Percentiles rank a stretch among this genome's conserved stretches.
Conservation (phyloP, 2,797 vertebrate genomes). For the Myripristis jacobus region DNA sequence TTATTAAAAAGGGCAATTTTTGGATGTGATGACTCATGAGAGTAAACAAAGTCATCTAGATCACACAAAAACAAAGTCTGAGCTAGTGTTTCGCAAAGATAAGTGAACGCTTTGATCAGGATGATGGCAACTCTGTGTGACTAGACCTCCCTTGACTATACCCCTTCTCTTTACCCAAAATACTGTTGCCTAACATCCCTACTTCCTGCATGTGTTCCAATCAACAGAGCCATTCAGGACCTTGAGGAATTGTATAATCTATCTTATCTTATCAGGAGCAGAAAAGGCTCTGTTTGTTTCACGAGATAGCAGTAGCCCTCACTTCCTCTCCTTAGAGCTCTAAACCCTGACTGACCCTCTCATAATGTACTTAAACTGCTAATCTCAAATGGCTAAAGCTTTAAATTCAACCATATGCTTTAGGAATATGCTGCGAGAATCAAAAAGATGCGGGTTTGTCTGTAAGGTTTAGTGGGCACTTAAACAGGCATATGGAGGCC, state of each 20-base stretch:
- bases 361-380: constrained; percentile 20
- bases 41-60: constrained; percentile 67
- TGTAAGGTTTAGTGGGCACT: constrained; percentile 36
- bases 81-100: constrained; percentile 67
- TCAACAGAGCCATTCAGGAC: constrained; percentile 54
- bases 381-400: constrained; percentile 21
- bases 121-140: constrained; percentile 58
- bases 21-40: constrained; percentile 48
- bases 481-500: constrained; percentile 43
- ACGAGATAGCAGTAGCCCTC: constrained; percentile 68
- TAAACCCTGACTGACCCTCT: constrained; percentile 66
- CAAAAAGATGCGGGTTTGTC: constrained; percentile 45
- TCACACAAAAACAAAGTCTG: constrained; percentile 44
- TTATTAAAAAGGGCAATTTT: constrained; percentile 51
- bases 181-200: constrained; percentile 37
- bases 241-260: constrained; percentile 56
- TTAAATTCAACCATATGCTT: constrained; percentile 12
- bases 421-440: constrained; percentile 33
- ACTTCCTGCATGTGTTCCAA: constrained; percentile 69
- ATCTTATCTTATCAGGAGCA: constrained; percentile 76
- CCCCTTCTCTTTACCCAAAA: constrained; percentile 44
- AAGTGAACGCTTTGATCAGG: constrained; percentile 75
- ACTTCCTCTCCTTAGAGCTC: constrained; percentile 69
- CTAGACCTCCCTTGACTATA: constrained; percentile 37
- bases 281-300: constrained; percentile 71